phyloP scores from a whole-genome alignment of 2,888 invertebrate species.

The Onthophagus sagittarius region DNA sequence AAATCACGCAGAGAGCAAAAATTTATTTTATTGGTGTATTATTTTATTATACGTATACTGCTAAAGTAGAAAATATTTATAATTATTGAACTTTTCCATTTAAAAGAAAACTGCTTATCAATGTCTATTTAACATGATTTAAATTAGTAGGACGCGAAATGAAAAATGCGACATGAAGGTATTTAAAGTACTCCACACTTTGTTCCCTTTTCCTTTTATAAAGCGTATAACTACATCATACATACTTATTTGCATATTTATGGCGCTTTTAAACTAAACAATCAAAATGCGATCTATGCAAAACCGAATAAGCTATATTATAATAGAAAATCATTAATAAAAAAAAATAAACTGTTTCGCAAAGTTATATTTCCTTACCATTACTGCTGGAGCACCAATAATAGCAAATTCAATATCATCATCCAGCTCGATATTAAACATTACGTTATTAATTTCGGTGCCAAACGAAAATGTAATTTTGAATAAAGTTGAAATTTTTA shows the following conservation, averaged over 20 bases:
- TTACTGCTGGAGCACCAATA: slow-evolving; percentile 59
- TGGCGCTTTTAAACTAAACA: slow-evolving; percentile 3
- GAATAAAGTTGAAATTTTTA: not conserved
- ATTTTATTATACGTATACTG: too few relatives aligned
- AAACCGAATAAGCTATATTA: not conserved
- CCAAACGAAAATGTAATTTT: not conserved
- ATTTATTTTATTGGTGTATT: too few relatives aligned
- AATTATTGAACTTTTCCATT: too few relatives aligned
- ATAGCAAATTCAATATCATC: slow-evolving; percentile 66
- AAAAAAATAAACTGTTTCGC: not conserved
- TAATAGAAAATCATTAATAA: not conserved
- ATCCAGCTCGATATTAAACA: slow-evolving; percentile 51
- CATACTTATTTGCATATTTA: slow-evolving; percentile 3
- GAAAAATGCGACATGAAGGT: not conserved
- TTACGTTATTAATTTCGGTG: slow-evolving; percentile 23
- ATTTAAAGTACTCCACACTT: too few relatives aligned
- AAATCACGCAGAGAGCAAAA: too few relatives aligned
- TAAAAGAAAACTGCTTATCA: too few relatives aligned
- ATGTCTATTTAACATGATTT: not conserved
- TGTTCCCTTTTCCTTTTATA: not conserved
- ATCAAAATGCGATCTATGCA: not conserved
- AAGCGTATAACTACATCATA: not conserved
- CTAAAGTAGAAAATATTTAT: too few relatives aligned
- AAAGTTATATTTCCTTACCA: slow-evolving; percentile 45
- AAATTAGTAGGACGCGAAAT: not conserved